Percentiles rank a stretch among this genome's conserved stretches.
Evolutionary conservation across 2,797 vertebrate genomes (phyloP).

Genomic region (Enteromius fasciolatus): DNA sequence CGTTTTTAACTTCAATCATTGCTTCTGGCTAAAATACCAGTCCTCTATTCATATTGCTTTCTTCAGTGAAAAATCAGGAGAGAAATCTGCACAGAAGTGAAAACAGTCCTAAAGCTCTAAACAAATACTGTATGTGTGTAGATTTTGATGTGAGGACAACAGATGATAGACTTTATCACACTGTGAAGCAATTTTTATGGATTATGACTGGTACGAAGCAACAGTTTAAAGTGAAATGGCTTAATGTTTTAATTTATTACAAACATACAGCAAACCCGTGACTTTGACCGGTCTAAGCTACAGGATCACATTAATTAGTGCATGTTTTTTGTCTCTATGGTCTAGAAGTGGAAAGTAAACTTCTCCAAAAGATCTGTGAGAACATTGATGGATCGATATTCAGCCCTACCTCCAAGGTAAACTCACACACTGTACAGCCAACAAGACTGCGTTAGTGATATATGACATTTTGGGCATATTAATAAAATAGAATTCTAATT

Average conservation of each 20-base stretch:
- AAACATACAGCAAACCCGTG: not conserved
- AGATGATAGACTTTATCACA: not conserved
- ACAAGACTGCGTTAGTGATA: not conserved
- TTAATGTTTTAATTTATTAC: not conserved
- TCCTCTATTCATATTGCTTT: not conserved
- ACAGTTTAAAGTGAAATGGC: not conserved
- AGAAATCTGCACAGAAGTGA: not conserved
- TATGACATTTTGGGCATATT: no score
- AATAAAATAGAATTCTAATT: no score
- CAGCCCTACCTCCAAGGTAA: conserved; percentile 60
- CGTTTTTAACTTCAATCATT: no score
- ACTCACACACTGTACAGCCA: not conserved
- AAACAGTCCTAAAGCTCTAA: not conserved
- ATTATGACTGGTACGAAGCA: not conserved
- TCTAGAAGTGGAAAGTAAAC: conserved; percentile 80
- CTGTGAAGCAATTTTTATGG: not conserved
- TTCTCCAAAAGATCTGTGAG: conserved; percentile 82
- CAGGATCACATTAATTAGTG: not conserved
- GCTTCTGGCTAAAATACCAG: not conserved
- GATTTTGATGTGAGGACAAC: not conserved
- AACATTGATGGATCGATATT: conserved; percentile 67
- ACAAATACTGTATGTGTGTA: not conserved
- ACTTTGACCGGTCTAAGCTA: not conserved
- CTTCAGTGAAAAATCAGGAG: not conserved
- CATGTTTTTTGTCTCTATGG: not conserved